Conservation (phyloP, 2,888 invertebrate species). For the Lasioglossum zephyrum region DNA sequence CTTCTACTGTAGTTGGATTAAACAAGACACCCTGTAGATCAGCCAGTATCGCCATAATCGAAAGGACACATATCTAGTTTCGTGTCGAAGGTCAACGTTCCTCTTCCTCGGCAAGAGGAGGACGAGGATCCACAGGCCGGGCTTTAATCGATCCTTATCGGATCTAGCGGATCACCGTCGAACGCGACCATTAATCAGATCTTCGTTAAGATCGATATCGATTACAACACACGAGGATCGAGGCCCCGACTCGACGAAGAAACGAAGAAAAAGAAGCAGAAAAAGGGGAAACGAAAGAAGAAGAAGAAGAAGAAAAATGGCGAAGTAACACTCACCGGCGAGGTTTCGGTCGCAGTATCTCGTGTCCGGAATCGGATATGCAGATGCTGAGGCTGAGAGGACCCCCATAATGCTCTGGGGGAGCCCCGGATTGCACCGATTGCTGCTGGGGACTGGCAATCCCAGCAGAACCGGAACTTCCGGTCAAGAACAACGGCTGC, state of each 20-base stretch:
- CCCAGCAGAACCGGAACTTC: conserved; percentile 73
- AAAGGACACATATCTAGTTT: conserved; percentile 39
- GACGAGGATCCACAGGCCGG: conserved; percentile 19
- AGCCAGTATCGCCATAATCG: not conserved
- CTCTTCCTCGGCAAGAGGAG: not conserved
- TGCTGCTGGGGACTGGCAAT: conserved; percentile 75
- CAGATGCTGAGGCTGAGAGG: conserved; percentile 87
- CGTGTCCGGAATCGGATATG: conserved; percentile 91
- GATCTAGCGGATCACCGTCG: conserved; percentile 52
- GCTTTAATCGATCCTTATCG: conserved; percentile 67
- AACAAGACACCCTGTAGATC: not conserved
- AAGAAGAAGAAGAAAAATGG: not conserved
- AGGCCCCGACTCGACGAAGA: not conserved
- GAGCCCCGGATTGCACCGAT: conserved; percentile 69
- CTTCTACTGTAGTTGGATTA: not conserved
- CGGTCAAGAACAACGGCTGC: conserved; percentile 76
- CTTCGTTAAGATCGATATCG: conserved; percentile 68
- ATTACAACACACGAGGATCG: conserved; percentile 35
- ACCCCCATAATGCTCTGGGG: conserved; percentile 86
- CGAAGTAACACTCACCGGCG: conserved; percentile 87
- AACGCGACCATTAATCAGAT: conserved; percentile 67
- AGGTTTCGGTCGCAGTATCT: conserved; percentile 94
- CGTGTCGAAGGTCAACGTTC: conserved; percentile 44
- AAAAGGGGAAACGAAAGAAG: conserved; percentile 3
- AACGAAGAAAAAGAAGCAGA: conserved; percentile 9